Evolutionary conservation across 1,140 invertebrate species (phyloP).

Genomic region (Zaprionus taronus): DNA sequence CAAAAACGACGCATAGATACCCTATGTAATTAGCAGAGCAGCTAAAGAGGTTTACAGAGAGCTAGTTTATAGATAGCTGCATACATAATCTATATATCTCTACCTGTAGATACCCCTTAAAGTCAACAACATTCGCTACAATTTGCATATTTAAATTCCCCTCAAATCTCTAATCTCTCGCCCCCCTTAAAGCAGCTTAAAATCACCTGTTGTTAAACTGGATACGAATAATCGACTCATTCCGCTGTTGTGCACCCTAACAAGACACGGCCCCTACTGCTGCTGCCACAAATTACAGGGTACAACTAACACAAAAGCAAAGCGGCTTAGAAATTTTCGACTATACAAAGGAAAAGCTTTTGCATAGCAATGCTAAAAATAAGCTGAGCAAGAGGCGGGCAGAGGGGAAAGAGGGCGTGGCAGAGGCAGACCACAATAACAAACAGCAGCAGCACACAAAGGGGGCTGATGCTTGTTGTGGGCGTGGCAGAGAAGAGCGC

Average conservation of each 20-base stretch:
- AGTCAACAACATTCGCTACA: neutral
- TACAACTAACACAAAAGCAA: conserved; percentile 32
- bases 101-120: neutral
- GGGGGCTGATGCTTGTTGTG: conserved; percentile 18
- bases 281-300: conserved; percentile 40
- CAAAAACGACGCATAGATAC: conserved; percentile 32
- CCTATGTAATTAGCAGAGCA: neutral
- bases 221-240: conserved; percentile 2
- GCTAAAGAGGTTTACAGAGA: neutral
- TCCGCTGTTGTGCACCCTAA: neutral
- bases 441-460: conserved; percentile 54
- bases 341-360: conserved; percentile 35
- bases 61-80: too few species aligned
- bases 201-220: neutral
- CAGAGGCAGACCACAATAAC: conserved; percentile 50
- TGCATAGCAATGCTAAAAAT: conserved; percentile 50
- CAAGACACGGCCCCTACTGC: conserved; percentile 1
- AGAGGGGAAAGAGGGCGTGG: neutral
- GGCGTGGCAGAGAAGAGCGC: conserved; percentile 62
- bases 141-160: neutral
- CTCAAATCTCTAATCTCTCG: neutral
- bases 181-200: neutral
- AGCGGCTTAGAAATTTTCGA: conserved; percentile 39
- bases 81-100: neutral
- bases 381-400: conserved; percentile 11